phyloP scores from a whole-genome alignment of 2,113 vertebrate species.

The Paramisgurnus dabryanus region DNA sequence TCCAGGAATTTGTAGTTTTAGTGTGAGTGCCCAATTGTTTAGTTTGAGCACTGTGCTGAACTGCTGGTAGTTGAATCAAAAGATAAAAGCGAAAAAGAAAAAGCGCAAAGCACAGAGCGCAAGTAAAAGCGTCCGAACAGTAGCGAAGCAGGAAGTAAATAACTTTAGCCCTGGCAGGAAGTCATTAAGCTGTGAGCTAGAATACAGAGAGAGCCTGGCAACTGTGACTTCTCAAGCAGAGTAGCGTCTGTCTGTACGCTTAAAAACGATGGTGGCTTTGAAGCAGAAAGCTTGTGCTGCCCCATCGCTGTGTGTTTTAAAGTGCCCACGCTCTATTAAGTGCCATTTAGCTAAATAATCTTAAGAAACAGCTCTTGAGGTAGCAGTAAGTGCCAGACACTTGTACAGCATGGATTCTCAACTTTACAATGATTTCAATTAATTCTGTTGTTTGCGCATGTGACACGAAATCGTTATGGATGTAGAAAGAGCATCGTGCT shows the following conservation, averaged over 20 bases:
- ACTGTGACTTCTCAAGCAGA: not conserved
- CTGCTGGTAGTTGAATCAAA: too few relatives aligned
- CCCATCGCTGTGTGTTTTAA: not conserved
- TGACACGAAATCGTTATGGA: not conserved
- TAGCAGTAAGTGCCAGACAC: not conserved
- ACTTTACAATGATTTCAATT: not conserved
- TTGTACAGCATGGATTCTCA: not conserved
- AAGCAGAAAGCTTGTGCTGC: not conserved
- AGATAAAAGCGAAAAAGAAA: too few relatives aligned
- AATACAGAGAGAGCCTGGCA: constrained; percentile 50
- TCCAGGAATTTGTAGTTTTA: too few relatives aligned
- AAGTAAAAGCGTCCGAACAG: too few relatives aligned
- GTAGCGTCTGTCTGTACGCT: not conserved
- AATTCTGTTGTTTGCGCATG: not conserved
- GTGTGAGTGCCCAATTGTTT: too few relatives aligned
- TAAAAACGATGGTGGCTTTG: not conserved
- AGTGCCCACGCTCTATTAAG: not conserved
- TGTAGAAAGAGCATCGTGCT: constrained; percentile 10
- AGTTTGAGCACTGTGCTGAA: too few relatives aligned
- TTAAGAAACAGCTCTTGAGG: not conserved
- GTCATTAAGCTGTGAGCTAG: constrained; percentile 69
- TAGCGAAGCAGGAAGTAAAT: too few relatives aligned
- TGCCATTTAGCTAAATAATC: not conserved
- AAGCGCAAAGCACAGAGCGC: too few relatives aligned
- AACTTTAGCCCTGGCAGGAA: constrained; percentile 70